Conservation (phyloP, 2,113 vertebrate genomes). For the Ciconia boyciana region DNA sequence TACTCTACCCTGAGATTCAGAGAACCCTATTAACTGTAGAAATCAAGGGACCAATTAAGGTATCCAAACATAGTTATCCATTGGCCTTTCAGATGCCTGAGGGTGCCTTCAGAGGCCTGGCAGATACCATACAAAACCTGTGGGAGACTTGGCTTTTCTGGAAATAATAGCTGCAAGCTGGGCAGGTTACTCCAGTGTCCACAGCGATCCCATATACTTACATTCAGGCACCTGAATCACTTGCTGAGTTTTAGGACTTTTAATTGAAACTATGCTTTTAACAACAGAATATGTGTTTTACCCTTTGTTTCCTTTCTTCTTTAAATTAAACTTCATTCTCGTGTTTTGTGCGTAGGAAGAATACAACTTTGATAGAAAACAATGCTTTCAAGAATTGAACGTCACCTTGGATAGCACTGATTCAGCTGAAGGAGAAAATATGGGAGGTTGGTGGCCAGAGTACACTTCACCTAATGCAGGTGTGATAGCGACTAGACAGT, state of each 20-base stretch:
- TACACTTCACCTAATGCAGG: constrained; percentile 88
- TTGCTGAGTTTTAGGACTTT: not conserved
- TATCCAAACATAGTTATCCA: not conserved
- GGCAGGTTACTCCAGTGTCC: not conserved
- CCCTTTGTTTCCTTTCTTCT: not conserved
- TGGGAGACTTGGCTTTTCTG: not conserved
- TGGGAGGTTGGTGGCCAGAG: constrained; percentile 97
- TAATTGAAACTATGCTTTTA: not conserved
- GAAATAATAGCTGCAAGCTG: not conserved
- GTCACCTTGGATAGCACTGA: constrained; percentile 71
- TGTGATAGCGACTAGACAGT: constrained; percentile 84
- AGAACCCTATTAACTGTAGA: not conserved
- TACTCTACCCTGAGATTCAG: not conserved
- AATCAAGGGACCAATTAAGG: not conserved
- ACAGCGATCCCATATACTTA: not conserved
- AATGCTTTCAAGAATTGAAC: constrained; percentile 72
- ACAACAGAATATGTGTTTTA: not conserved
- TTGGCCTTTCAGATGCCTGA: not conserved
- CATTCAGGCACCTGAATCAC: not conserved
- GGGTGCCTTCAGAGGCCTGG: not conserved
- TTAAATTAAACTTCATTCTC: not conserved
- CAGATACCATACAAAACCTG: not conserved
- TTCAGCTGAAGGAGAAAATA: constrained; percentile 87
- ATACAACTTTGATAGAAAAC: constrained; percentile 77
- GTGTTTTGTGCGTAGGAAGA: constrained; percentile 73